A percentile compares a stretch with the other conserved stretches of the same genome.
Evolutionary conservation across 1,140 invertebrate genomes (phyloP).

Genomic region (Euborellia annulipes): DNA sequence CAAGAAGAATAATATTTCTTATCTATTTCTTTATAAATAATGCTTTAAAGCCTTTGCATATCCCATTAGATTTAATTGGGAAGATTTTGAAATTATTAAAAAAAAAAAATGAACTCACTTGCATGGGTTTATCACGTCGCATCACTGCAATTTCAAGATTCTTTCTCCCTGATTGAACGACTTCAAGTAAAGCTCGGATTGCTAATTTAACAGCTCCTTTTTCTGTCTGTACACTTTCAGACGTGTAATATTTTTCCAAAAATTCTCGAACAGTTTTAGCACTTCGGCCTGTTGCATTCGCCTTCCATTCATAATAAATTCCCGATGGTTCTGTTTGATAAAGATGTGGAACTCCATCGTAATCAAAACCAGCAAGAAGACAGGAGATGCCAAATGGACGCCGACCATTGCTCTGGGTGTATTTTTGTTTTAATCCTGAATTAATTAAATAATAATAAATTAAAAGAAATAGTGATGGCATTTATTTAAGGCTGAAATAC

Average conservation of each 20-base stretch:
- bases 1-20: not conserved
- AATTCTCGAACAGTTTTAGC: slow-evolving; percentile 56
- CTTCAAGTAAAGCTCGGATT: slow-evolving; percentile 46
- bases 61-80: not conserved
- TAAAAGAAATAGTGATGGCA: slow-evolving; percentile 3
- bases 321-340: slow-evolving; percentile 59
- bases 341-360: slow-evolving; percentile 47
- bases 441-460: too few species aligned
- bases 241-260: slow-evolving; percentile 49
- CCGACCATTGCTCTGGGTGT: slow-evolving; percentile 53
- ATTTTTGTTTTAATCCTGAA: slow-evolving; percentile 37
- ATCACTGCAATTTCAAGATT: slow-evolving; percentile 55
- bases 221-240: slow-evolving; percentile 34
- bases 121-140: slow-evolving; percentile 30
- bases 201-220: slow-evolving; percentile 47
- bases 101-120: slow-evolving; percentile 26
- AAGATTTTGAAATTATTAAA: not conserved
- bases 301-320: slow-evolving; percentile 51
- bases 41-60: not conserved
- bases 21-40: not conserved
- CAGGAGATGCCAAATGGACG: slow-evolving; percentile 54
- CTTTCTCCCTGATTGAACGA: slow-evolving; percentile 51
- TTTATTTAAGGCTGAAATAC: too few species aligned
- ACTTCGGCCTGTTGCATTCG: slow-evolving; percentile 49
- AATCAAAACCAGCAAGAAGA: slow-evolving; percentile 52